Evolutionary conservation across 2,888 invertebrate species (phyloP), one percentile per base, ranked within the genome.

Genomic region (Hipparchia sbordonii): DNA sequence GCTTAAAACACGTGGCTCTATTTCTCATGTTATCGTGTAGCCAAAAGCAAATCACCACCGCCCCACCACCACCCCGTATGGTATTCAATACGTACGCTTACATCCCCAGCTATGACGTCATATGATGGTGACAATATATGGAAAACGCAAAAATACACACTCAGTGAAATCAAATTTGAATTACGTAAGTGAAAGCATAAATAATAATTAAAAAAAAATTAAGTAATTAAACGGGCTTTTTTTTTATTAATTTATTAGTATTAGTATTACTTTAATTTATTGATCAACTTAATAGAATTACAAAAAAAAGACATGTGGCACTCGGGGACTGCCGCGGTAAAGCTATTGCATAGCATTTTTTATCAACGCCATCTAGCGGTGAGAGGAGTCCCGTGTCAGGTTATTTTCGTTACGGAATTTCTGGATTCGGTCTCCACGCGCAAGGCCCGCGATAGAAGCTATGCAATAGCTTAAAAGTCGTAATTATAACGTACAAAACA

Each of bases 61-160:
- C 56, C 61, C 72, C 76, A 56, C 72, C 60, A 71, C 70, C 74
- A 52, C 59, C 70, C 68, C 72, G 59, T 73, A 70, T 63, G 67
- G 13, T 70, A 54, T 70, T 67, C 52, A 70, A 78, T 78, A 78
- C 76, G 75, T 77, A 78, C 77, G 74, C 70, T 72, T 71, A 78
- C 76, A 76, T 72, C 78, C 78, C 81, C 76, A 76, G 78, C 80
- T 80, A 80, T 74, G 73, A 70, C 68, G 71, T 78, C 76, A 78
- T 78, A 78, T 69, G 69, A 69, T 61, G 60, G 69, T 81, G 85
- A 78, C 80, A 79, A 82, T 79, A 86, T 90, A 89, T 90, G 90
- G 74, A 90, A 90, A 87, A 82, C 81, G 85, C 57, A 84, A 85
- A 83, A 84, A 79, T 77, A 76, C 78, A 78, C 67, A 72, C 76